Evolutionary conservation across 2,797 vertebrate genomes (phyloP), one percentile per base, ranked within the genome.

Genomic region (Pelochelys cantorii): DNA sequence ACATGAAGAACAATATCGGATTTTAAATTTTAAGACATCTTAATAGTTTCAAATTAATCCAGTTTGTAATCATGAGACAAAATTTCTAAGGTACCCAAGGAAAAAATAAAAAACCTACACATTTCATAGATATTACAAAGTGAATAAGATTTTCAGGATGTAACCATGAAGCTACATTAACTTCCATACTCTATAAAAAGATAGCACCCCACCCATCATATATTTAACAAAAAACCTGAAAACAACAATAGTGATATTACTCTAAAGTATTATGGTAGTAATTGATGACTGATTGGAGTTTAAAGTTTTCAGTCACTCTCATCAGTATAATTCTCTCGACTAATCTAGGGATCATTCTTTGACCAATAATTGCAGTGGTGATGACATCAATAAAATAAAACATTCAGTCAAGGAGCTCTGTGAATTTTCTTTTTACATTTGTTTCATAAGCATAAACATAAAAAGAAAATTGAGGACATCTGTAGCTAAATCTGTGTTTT

Each of bases 71-170:
- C 82, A 62, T 53, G 25, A 81, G 90, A 80, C 9, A 31, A 18
- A 80, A 86, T 82, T 92, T 91, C 71, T 91, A 52, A 54, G 84
- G 52, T 88, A 80, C 23, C 27, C 29, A n/a, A 90, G 59, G 78
- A 25, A 86, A 31, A 29, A 23, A 0, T 10, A 25, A 60, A 48
- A 79, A 95, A 90, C 25, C 31, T 31, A 29, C 25, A 52, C 7
- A 68, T 93, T 34, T 59, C 93, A 75, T 88, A 12, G 1, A 1
- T 7, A 4, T 92, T 25, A 48, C 52, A 56, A 4, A 85, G 75
- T 48, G 90, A 95, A 88, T 15, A 89, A 4, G 55, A 75, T 53
- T 12, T 48, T 93, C 57, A 86, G 48, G 80, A 90, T 91, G 81
- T 4, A 75, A 71, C 68, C 81, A 75, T 23, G 15, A 80, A 82